Percentiles rank a stretch among this genome's conserved stretches.
These are phyloP conservation scores for Pediacus dermestoides DNA, from an alignment of 2,888 invertebrate genomes.

Conservation along the genomic window DNA sequence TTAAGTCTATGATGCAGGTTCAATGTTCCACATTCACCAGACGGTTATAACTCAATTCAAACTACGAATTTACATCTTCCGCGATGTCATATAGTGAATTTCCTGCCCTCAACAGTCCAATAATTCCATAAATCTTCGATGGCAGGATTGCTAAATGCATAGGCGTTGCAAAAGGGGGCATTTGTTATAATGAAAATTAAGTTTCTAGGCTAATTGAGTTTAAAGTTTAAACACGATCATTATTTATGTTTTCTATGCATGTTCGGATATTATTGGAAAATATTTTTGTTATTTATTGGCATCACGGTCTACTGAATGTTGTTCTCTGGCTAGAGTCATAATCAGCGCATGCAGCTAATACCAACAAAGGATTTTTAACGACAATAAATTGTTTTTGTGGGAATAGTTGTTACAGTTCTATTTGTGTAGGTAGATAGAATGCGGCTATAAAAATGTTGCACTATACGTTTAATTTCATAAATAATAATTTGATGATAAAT, in stretches of 20 bases:
- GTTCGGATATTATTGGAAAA: slow-evolving; percentile 22
- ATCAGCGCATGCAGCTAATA: too few relatives aligned
- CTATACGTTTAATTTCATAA: too few relatives aligned
- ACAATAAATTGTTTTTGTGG: too few relatives aligned
- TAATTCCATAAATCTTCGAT: slow-evolving; percentile 5
- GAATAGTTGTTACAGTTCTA: too few relatives aligned
- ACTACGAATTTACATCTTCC: slow-evolving; percentile 13
- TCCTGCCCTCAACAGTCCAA: slow-evolving; percentile 9
- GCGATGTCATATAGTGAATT: slow-evolving; percentile 15
- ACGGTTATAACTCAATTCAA: slow-evolving; percentile 17
- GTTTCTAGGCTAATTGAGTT: slow-evolving; percentile 24
- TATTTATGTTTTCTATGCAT: slow-evolving; percentile 24
- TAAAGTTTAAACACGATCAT: slow-evolving; percentile 22
- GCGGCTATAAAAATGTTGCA: too few relatives aligned
- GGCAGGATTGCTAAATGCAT: slow-evolving; percentile 18
- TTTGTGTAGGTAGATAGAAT: too few relatives aligned
- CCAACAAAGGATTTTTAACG: too few relatives aligned
- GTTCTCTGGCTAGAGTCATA: too few relatives aligned
- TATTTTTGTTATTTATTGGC: slow-evolving; percentile 23
- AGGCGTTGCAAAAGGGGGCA: slow-evolving; percentile 13
- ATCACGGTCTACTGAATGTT: slow-evolving; percentile 20
- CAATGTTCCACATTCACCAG: slow-evolving; percentile 13
- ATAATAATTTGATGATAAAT: too few relatives aligned
- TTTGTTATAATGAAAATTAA: slow-evolving; percentile 21
- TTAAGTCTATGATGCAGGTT: slow-evolving; percentile 15